Evolutionary conservation across 2,797 vertebrate species (phyloP).

Genomic region (Manis crassicaudata): DNA sequence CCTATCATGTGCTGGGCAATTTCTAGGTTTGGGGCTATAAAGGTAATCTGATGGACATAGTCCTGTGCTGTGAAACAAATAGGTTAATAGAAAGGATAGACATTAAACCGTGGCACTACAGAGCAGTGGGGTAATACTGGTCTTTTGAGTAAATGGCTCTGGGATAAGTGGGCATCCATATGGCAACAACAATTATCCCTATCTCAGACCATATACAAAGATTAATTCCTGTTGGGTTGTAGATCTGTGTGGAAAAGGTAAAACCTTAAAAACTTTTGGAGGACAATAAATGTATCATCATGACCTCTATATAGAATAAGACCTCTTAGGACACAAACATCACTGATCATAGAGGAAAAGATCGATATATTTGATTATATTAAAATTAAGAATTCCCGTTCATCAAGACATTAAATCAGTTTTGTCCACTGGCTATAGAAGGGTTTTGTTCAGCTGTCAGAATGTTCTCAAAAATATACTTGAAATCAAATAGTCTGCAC

Average conservation of each 20-base stretch:
- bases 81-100: background rate
- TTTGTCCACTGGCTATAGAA: background rate
- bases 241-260: conserved; percentile 15
- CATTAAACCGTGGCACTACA: background rate
- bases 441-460: background rate
- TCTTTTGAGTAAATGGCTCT: background rate
- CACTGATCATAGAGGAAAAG: background rate
- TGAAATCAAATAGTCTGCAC: background rate
- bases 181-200: background rate
- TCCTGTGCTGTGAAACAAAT: background rate
- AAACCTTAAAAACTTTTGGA: conserved; percentile 20
- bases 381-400: background rate
- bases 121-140: background rate
- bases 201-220: background rate
- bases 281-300: background rate
- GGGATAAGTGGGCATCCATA: background rate
- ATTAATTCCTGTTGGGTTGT: background rate
- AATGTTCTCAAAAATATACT: background rate
- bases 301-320: background rate
- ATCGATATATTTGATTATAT: background rate
- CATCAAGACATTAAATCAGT: background rate
- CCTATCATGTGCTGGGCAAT: background rate
- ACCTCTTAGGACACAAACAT: background rate
- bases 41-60: background rate
- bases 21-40: background rate